Percentiles rank a stretch among this genome's conserved stretches.
Conservation (phyloP, 1,140 invertebrate genomes). For the Maconellicoccus hirsutus region DNA sequence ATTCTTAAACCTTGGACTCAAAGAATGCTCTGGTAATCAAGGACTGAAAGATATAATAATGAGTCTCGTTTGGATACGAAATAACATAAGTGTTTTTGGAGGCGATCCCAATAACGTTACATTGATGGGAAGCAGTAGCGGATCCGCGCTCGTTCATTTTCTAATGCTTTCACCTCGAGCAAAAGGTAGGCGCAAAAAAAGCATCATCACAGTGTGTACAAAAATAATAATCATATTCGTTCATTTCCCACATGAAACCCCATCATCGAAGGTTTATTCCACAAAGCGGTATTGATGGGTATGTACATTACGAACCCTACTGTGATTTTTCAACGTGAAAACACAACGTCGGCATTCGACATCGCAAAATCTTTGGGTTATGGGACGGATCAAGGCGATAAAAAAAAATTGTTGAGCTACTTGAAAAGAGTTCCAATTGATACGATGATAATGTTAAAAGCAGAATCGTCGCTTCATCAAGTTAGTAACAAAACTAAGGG, state of each 20-base stretch:
- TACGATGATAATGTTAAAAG: neutral
- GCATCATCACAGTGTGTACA: too few relatives aligned
- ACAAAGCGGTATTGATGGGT: neutral
- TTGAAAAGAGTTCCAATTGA: neutral
- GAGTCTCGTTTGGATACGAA: conserved; percentile 59
- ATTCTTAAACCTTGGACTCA: too few relatives aligned
- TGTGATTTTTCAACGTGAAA: neutral
- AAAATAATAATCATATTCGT: neutral
- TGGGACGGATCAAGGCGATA: neutral
- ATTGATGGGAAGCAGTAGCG: conserved; percentile 74
- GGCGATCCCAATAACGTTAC: conserved; percentile 69
- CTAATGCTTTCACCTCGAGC: conserved; percentile 42
- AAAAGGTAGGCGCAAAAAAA: conserved; percentile 37
- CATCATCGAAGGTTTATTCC: neutral
- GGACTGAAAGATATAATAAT: conserved; percentile 61
- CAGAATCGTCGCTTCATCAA: too few relatives aligned
- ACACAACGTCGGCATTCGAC: neutral
- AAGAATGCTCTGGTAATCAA: conserved; percentile 36
- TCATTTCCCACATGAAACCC: neutral
- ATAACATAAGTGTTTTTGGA: conserved; percentile 66
- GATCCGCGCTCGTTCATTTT: conserved; percentile 71
- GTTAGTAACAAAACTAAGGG: too few relatives aligned
- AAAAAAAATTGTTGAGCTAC: neutral
- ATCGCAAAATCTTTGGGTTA: neutral
- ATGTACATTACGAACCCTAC: neutral